A percentile compares a stretch with the other conserved stretches of the same genome.
Evolutionary conservation across 1,140 invertebrate species (phyloP).

Genomic region (Orchesella cincta): DNA sequence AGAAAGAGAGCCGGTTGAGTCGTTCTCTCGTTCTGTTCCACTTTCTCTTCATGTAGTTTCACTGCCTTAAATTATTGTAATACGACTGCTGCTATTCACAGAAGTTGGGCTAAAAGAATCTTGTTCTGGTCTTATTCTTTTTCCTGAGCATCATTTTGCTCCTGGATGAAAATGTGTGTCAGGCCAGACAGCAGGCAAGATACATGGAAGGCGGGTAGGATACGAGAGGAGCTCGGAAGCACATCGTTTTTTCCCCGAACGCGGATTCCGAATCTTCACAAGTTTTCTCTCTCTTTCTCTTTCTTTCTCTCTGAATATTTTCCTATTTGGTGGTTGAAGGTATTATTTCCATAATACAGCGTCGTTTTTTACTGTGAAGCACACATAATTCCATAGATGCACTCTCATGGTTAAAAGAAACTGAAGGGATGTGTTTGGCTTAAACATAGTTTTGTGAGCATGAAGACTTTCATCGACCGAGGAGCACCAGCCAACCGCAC

Average conservation of each 20-base stretch:
- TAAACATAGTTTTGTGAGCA: slow-evolving; percentile 19
- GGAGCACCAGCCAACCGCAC: slow-evolving; percentile 22
- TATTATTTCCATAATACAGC: slow-evolving; percentile 10
- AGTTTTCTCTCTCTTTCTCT: slow-evolving; percentile 16
- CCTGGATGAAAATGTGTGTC: slow-evolving; percentile 20
- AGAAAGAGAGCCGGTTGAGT: slow-evolving; percentile 30
- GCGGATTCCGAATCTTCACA: slow-evolving; percentile 25
- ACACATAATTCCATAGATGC: slow-evolving; percentile 8
- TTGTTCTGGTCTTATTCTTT: slow-evolving; percentile 5
- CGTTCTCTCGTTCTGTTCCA: not conserved
- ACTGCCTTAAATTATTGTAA: slow-evolving; percentile 14
- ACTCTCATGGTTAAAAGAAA: not conserved
- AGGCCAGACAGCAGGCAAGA: slow-evolving; percentile 8
- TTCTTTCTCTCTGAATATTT: slow-evolving; percentile 16
- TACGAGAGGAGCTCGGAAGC: slow-evolving; percentile 23
- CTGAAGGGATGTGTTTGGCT: not conserved
- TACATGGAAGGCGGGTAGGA: slow-evolving; percentile 22
- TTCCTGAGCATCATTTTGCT: not conserved
- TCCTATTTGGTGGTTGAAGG: not conserved
- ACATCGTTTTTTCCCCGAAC: slow-evolving; percentile 25
- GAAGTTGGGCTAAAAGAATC: not conserved
- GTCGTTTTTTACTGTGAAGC: not conserved
- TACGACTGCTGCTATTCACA: not conserved
- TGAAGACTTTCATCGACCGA: slow-evolving; percentile 28
- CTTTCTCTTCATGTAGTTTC: slow-evolving; percentile 11